phyloP scores from a whole-genome alignment of 1,140 invertebrate genomes.

The Portunus trituberculatus region DNA sequence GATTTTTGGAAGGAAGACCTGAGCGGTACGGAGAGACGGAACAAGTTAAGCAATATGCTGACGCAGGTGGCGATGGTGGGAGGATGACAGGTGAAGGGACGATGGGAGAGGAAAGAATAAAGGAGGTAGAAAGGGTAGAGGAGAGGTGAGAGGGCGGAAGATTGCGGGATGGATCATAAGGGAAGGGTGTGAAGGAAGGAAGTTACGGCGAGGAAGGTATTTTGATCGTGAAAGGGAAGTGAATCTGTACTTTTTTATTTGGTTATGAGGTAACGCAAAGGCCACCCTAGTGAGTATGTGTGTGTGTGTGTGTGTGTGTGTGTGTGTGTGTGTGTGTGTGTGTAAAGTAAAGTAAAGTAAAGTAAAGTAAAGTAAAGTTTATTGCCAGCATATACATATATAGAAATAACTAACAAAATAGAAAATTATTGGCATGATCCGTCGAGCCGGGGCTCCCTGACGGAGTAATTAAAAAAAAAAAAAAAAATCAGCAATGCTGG shows the following conservation, averaged over 20 bases:
- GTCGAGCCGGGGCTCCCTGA: no score
- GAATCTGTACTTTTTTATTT: background rate
- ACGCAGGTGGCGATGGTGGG: background rate
- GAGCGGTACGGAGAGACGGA: background rate
- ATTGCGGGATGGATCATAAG: background rate
- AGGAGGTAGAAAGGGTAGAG: background rate
- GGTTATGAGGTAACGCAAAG: background rate
- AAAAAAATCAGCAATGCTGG: no score
- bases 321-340: background rate
- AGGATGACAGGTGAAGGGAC: background rate
- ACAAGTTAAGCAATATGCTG: conserved; percentile 23
- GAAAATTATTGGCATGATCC: no score
- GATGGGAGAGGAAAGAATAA: background rate
- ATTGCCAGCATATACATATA: no score
- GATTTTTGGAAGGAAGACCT: background rate
- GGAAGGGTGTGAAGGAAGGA: background rate
- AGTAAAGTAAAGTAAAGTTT: no score
- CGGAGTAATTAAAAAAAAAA: no score
- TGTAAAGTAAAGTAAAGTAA: no score
- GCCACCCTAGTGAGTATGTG: background rate
- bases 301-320: conserved; percentile 11
- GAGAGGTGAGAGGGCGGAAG: background rate
- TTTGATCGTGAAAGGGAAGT: background rate
- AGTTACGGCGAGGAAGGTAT: background rate
- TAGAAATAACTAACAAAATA: no score